Evolutionary conservation across 2,113 vertebrate genomes (phyloP).

Genomic region (Dasypus novemcinctus): DNA sequence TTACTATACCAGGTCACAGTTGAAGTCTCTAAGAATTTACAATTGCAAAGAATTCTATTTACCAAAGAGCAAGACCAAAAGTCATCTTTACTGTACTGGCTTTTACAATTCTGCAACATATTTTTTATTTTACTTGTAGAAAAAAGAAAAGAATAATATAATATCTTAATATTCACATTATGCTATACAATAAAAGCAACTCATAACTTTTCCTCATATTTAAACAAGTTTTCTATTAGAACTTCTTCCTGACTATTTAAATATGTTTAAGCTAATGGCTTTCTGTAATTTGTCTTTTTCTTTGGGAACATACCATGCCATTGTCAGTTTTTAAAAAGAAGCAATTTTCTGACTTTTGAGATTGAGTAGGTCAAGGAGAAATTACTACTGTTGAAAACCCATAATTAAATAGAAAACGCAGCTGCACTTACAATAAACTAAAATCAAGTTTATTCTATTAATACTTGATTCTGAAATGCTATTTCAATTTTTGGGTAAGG

Average conservation of each 20-base stretch:
- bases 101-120: conserved; percentile 52
- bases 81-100: conserved; percentile 53
- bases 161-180: conserved; percentile 48
- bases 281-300: conserved; percentile 87
- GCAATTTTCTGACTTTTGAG: conserved; percentile 90
- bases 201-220: conserved; percentile 79
- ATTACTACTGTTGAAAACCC: conserved; percentile 86
- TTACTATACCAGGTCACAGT: conserved; percentile 35
- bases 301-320: conserved; percentile 89
- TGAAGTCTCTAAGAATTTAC: conserved; percentile 48
- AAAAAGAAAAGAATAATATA: conserved; percentile 38
- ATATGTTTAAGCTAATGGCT: conserved; percentile 88
- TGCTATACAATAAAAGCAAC: conserved; percentile 53
- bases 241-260: conserved; percentile 85
- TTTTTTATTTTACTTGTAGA: conserved; percentile 46
- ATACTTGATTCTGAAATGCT: conserved; percentile 81
- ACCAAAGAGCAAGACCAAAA: conserved; percentile 34
- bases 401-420: conserved; percentile 89
- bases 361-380: conserved; percentile 88
- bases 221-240: conserved; percentile 85
- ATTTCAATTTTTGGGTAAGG: conserved; percentile 74
- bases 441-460: conserved; percentile 89
- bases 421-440: conserved; percentile 86
- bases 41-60: conserved; percentile 51
- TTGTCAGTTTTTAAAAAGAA: conserved; percentile 91